phyloP scores from a whole-genome alignment of 35 echinoderm and acorn worm genomes.

The Ptychodera flava region DNA sequence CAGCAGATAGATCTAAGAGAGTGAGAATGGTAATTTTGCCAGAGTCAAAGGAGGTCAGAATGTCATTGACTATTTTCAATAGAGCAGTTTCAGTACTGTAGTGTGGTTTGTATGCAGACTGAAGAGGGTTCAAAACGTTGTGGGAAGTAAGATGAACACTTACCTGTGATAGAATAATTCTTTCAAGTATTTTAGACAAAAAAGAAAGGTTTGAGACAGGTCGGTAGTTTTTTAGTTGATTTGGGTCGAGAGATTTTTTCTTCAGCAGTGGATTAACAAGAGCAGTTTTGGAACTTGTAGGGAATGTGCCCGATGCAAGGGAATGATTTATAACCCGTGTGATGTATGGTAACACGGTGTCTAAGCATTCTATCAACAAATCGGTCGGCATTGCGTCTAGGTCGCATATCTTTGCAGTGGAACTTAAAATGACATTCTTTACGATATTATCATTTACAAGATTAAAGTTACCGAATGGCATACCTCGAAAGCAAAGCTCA shows the following conservation, averaged over 20 bases:
- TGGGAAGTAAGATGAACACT: constrained; percentile 16
- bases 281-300: not conserved
- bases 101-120: constrained; percentile 3
- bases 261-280: constrained; percentile 4
- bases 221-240: constrained; percentile 22
- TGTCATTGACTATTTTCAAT: not conserved
- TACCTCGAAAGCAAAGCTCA: not conserved
- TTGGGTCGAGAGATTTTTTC: constrained; percentile 15
- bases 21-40: constrained; percentile 22
- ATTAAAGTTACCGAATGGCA: not conserved
- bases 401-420: not conserved
- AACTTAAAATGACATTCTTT: not conserved
- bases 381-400: not conserved
- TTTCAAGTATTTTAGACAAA: constrained; percentile 26
- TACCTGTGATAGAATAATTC: constrained; percentile 6
- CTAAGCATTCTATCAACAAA: not conserved
- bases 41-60: not conserved
- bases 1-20: constrained; percentile 13
- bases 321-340: not conserved
- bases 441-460: not conserved
- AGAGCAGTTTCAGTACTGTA: not conserved
- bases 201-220: constrained; percentile 37
- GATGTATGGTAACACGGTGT: not conserved
- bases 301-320: not conserved
- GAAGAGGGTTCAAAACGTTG: constrained; percentile 16